Evolutionary conservation across 1,140 invertebrate genomes (phyloP), one percentile per base, ranked within the genome.

Genomic region (Sinella curviseta): DNA sequence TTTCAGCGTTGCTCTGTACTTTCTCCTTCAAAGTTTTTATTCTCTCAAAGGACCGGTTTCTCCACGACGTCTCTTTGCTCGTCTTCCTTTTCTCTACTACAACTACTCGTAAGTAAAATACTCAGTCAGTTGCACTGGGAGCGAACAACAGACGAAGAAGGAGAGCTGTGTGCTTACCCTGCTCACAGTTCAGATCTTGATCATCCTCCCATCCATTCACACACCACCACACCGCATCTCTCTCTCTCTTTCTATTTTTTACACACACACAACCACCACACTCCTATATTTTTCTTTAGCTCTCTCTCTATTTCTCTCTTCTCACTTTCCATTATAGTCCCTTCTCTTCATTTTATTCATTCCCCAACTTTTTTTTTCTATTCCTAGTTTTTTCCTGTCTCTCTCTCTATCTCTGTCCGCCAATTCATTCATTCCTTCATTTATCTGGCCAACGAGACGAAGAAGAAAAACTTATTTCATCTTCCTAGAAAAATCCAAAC

Each of bases 1-100:
- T n/a, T n/a, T n/a, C n/a, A n/a, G n/a, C n/a, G n/a, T n/a, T n/a
- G n/a, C n/a, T n/a, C n/a, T n/a, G n/a, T n/a, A n/a, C n/a, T n/a
- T n/a, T n/a, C n/a, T n/a, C n/a, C n/a, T n/a, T n/a, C n/a, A n/a
- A n/a, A n/a, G n/a, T n/a, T n/a, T n/a, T n/a, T n/a, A n/a, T n/a
- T 48, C 39, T 70, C 65, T 70, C 65, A 30, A 70, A 70, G 65
- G 65, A 70, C 65, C 65, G 65, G 65, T 70, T 70, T 70, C 24
- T n/a, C 57, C 39, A 48, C 39, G 39, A 48, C 24, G 57, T 17
- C 57, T 60, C 65, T 70, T 33, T 70, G n/a, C 65, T 24, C 31
- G 12, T 33, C 8, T 17, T 65, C 14, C 57, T n/a, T 65, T 65
- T 8, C n/a, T n/a, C n/a, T n/a, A n/a, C 39, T n/a, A 48, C 20